Evolutionary conservation across 2,113 vertebrate species (phyloP).

Genomic region (Indicator indicator): DNA sequence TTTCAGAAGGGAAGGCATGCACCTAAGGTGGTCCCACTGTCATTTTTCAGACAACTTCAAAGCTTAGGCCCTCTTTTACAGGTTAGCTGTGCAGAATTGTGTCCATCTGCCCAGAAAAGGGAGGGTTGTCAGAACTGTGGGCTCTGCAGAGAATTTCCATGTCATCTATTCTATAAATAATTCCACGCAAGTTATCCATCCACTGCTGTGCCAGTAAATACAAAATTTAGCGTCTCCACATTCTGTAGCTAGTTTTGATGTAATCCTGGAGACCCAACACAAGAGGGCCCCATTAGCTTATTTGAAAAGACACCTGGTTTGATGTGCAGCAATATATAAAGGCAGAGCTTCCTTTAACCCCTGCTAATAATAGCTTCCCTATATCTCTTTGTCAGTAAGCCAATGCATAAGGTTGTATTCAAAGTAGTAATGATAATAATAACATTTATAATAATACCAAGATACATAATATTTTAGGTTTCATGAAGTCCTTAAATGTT

Average conservation of each 20-base stretch:
- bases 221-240: accelerated
- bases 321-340: background rate
- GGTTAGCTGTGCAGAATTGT: background rate
- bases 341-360: background rate
- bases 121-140: background rate
- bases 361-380: background rate
- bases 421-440: background rate
- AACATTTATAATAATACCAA: background rate
- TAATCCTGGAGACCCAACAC: background rate
- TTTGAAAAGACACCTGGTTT: background rate
- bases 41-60: background rate
- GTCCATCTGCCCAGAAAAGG: background rate
- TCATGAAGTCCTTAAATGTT: background rate
- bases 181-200: background rate
- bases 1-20: background rate
- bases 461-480: background rate
- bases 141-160: background rate
- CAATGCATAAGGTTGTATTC: background rate
- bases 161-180: background rate
- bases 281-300: background rate
- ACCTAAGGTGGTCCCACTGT: background rate
- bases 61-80: background rate
- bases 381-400: background rate
- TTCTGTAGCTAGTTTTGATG: background rate
- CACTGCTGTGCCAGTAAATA: background rate